A percentile compares a stretch with the other conserved stretches of the same genome.
phyloP scores from a whole-genome alignment of 2,797 vertebrate species.

The Erpetoichthys calabaricus region DNA sequence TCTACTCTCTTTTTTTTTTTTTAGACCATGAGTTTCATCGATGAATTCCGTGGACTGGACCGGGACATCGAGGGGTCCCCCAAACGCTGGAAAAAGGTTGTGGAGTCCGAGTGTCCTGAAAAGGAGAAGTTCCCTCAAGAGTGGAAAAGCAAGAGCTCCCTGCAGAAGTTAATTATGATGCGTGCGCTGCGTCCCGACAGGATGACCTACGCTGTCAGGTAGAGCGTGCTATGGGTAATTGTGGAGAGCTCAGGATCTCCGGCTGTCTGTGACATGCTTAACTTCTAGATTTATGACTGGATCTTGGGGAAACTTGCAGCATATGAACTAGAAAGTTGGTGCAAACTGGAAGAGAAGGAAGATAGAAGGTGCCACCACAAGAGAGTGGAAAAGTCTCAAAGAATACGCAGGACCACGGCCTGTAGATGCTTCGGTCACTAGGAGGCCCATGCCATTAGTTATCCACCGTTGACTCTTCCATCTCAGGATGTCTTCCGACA shows the following conservation, averaged over 20 bases:
- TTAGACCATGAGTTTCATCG: conserved; percentile 54
- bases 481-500: too few species aligned
- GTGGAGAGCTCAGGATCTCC: conserved; percentile 6
- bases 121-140: conserved; percentile 59
- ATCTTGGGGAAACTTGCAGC: too few species aligned
- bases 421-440: too few species aligned
- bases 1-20: background rate
- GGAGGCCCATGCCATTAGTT: too few species aligned
- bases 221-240: conserved; percentile 2
- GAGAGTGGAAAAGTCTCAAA: too few species aligned
- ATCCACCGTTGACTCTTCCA: too few species aligned
- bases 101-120: conserved; percentile 54
- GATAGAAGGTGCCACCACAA: too few species aligned
- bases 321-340: too few species aligned
- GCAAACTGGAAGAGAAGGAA: too few species aligned
- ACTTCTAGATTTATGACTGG: too few species aligned
- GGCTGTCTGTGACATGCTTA: too few species aligned
- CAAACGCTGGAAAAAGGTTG: conserved; percentile 52
- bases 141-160: conserved; percentile 52
- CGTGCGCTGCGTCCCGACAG: conserved; percentile 49
- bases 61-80: conserved; percentile 56
- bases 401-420: too few species aligned
- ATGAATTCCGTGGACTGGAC: conserved; percentile 50
- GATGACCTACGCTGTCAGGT: conserved; percentile 62
- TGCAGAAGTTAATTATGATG: conserved; percentile 59